A percentile compares a stretch with the other conserved stretches of the same genome.
phyloP scores from a whole-genome alignment of 37 sponge, comb jelly and placozoan genomes.

The Halichondria panicea region DNA sequence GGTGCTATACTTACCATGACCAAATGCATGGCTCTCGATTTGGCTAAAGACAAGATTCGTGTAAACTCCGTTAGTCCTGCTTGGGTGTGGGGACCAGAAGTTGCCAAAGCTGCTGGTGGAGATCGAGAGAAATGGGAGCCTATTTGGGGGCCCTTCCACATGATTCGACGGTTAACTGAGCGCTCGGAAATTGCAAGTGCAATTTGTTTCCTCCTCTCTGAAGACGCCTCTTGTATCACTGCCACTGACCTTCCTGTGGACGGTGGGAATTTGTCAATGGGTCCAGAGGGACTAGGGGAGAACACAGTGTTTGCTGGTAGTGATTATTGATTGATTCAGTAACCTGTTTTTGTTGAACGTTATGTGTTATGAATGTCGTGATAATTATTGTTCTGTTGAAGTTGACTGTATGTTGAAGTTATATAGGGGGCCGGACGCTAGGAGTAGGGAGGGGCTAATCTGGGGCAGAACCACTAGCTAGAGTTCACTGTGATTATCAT shows the following conservation, averaged over 20 bases:
- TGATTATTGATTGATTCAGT: slow-evolving; percentile 74
- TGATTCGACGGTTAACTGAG: slow-evolving; percentile 67
- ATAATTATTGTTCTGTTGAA: too few species aligned
- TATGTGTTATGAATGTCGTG: too few species aligned
- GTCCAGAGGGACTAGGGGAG: slow-evolving; percentile 82
- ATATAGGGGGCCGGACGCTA: too few species aligned
- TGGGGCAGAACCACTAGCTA: too few species aligned
- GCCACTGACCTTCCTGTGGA: slow-evolving; percentile 77
- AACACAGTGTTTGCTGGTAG: slow-evolving; percentile 75
- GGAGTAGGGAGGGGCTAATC: too few species aligned
- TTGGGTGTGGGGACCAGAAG: slow-evolving; percentile 92
- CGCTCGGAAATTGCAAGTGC: slow-evolving; percentile 69
- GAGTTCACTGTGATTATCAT: too few species aligned
- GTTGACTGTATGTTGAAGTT: too few species aligned
- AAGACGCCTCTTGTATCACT: slow-evolving; percentile 75
- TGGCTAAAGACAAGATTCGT: slow-evolving; percentile 64
- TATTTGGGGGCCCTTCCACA: slow-evolving; percentile 84
- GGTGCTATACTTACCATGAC: slow-evolving; percentile 77
- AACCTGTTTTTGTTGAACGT: too few species aligned
- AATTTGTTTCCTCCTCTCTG: slow-evolving; percentile 74
- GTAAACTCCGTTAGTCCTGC: slow-evolving; percentile 86
- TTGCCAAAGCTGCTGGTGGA: slow-evolving; percentile 79
- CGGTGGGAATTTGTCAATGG: slow-evolving; percentile 85
- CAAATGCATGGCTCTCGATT: slow-evolving; percentile 84
- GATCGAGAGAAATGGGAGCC: slow-evolving; percentile 82